Percentiles rank a stretch among this genome's conserved stretches.
Conservation (phyloP, 1,140 invertebrate species). For the Rhopalosiphum padi region DNA sequence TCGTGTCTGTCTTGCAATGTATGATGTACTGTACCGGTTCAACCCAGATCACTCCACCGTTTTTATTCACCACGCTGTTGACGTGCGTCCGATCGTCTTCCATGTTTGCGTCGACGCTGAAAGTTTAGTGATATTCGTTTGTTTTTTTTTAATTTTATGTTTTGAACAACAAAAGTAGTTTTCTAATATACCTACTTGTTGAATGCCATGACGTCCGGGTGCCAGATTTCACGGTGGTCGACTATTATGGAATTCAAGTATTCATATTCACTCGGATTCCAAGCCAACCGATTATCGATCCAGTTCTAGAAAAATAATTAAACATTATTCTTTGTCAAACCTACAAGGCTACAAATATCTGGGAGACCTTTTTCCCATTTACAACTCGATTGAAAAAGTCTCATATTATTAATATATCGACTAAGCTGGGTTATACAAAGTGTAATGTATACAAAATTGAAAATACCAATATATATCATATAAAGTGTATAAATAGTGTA, state of each 20-base stretch:
- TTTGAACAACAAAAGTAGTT: not conserved
- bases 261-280: not conserved
- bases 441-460: not conserved
- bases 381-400: not conserved
- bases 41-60: conserved; percentile 73
- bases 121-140: not conserved
- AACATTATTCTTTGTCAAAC: not conserved
- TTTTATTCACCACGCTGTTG: conserved; percentile 51
- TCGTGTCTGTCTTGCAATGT: conserved; percentile 73
- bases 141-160: not conserved
- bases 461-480: not conserved
- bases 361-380: not conserved
- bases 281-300: conserved; percentile 25
- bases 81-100: conserved; percentile 36
- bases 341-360: not conserved
- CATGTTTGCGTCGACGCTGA: conserved; percentile 18
- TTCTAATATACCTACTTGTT: conserved; percentile 41
- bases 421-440: not conserved
- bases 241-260: not conserved
- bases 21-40: conserved; percentile 73
- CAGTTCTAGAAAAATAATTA: conserved; percentile 7
- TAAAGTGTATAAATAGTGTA: not conserved
- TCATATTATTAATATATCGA: not conserved
- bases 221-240: conserved; percentile 28
- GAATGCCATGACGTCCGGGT: conserved; percentile 34